phyloP scores from a whole-genome alignment of 2,797 vertebrate species.

The Anguilla marmorata region DNA sequence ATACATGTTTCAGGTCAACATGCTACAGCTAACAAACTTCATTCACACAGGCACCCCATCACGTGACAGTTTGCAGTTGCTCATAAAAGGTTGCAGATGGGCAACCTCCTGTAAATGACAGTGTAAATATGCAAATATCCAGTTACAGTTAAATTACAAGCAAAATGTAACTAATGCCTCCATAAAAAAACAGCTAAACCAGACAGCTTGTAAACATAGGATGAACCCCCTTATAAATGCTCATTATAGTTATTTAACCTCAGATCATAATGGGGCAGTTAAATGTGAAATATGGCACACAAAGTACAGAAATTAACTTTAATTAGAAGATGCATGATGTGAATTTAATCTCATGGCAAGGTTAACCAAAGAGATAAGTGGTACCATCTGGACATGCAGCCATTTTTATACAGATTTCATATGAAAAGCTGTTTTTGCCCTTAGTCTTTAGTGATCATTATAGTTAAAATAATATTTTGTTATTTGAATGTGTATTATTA shows the following conservation, averaged over 20 bases:
- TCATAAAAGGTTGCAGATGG: conserved; percentile 12
- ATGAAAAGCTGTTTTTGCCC: background rate
- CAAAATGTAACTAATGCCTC: conserved; percentile 14
- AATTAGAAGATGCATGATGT: conserved; percentile 51
- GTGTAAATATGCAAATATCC: background rate
- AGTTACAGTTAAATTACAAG: conserved; percentile 11
- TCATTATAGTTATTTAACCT: background rate
- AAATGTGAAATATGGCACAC: background rate
- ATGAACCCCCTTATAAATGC: background rate
- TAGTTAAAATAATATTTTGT: background rate
- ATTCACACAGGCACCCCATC: too few relatives aligned
- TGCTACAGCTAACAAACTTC: background rate
- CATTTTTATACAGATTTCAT: conserved; percentile 16
- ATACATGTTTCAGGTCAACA: background rate
- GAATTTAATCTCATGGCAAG: conserved; percentile 52
- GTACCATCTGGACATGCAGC: conserved; percentile 57
- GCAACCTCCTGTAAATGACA: conserved; percentile 6
- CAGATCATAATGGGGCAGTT: background rate
- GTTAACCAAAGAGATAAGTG: conserved; percentile 54
- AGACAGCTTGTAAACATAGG: conserved; percentile 40
- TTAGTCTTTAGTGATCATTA: background rate
- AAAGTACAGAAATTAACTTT: conserved; percentile 38
- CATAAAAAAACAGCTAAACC: conserved; percentile 24
- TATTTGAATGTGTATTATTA: background rate
- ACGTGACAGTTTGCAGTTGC: conserved; percentile 9